These are phyloP conservation scores for Biston betularia DNA, from an alignment of 2,888 invertebrate species.

Conservation along the genomic window DNA sequence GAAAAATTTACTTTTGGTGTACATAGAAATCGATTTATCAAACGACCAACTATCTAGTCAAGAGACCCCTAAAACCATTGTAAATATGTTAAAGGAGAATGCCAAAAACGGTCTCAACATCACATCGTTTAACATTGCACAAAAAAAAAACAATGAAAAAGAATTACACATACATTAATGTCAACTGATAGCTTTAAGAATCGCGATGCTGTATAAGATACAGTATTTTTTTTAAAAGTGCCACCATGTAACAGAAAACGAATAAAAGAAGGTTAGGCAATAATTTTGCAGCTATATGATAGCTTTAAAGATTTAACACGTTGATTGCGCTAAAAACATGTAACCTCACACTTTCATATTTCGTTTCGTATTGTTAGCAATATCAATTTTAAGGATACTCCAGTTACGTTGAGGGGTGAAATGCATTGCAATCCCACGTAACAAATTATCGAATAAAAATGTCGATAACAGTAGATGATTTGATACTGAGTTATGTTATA, in stretches of 20 bases:
- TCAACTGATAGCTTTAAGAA: slow-evolving; percentile 81
- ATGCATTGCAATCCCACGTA: neutral
- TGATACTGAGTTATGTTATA: slow-evolving; percentile 45
- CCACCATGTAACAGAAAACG: slow-evolving; percentile 59
- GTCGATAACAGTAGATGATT: slow-evolving; percentile 19
- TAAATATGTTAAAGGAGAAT: slow-evolving; percentile 57
- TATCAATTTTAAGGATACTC: neutral
- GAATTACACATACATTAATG: slow-evolving; percentile 80
- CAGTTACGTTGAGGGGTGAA: neutral
- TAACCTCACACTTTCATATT: neutral
- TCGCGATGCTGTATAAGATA: slow-evolving; percentile 79
- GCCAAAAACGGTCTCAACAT: slow-evolving; percentile 50
- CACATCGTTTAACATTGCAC: slow-evolving; percentile 67
- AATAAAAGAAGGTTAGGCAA: slow-evolving; percentile 45
- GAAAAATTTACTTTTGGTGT: slow-evolving; percentile 49
- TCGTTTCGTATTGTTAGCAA: slow-evolving; percentile 1
- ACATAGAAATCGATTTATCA: slow-evolving; percentile 37
- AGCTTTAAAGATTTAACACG: slow-evolving; percentile 41
- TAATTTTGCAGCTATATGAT: slow-evolving; percentile 51
- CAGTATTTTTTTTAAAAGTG: slow-evolving; percentile 72
- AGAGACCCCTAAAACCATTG: slow-evolving; percentile 56
- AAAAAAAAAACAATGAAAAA: slow-evolving; percentile 61
- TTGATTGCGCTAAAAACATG: slow-evolving; percentile 32
- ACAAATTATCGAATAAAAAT: slow-evolving; percentile 6
- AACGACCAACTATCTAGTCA: slow-evolving; percentile 72